Evolutionary conservation across 2,888 invertebrate genomes (phyloP), one percentile per base, ranked within the genome.

Genomic region (Actias luna): DNA sequence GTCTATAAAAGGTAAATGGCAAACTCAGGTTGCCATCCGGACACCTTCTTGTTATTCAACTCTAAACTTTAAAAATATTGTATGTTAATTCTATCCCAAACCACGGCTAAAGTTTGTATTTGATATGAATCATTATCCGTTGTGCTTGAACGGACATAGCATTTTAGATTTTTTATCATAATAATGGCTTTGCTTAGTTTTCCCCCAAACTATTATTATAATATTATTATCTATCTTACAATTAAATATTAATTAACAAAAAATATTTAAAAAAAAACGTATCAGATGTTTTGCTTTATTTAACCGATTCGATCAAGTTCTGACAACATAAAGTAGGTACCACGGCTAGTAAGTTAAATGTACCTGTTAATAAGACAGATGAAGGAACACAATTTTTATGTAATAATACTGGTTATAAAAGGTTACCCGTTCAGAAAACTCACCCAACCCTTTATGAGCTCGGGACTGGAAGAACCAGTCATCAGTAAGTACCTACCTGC

Each of bases 361-460:
- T 50, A 50, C 12, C 22, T 22, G 46, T 25, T 12, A 3, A 2
- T 25, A 50, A 25, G 25, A 66, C 72, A 52, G 59, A 60, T 64
- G 63, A 7, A 25, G 36, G 64, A 58, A 65, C 31, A 55, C 36
- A 70, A 67, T 66, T 62, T 69, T 82, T 79, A 76, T 71, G 70
- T 78, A 80, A 80, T 65, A 61, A 66, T 68, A 77, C 79, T 66
- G 74, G 80, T 77, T 79, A 63, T 69, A 61, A 76, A 77, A 82
- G 78, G 74, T 77, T 76, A 70, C 22, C 25, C 46, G 46, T 50
- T 50, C 61, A 39, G 64, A 64, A 63, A 65, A 65, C 68, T 50
- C 66, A 67, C 60, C 65, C 57, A 72, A 64, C 65, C 61, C 58
- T 58, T 65, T 65, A 61, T 66, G 63, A 63, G 58, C 39, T 22